These are phyloP conservation scores for Thumatha senex DNA, from an alignment of 2,888 invertebrate species.

Conservation along the genomic window DNA sequence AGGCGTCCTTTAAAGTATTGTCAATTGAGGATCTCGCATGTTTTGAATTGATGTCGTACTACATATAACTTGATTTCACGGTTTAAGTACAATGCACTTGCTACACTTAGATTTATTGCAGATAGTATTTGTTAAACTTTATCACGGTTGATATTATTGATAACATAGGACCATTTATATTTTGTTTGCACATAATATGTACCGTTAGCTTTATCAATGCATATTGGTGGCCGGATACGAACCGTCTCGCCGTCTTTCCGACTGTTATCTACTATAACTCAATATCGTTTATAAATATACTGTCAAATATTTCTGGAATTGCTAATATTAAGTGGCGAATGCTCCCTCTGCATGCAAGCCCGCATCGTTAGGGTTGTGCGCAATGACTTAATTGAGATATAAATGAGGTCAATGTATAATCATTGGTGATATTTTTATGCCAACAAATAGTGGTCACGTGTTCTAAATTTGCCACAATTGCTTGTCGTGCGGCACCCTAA, in stretches of 20 bases:
- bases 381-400: slow-evolving; percentile 73
- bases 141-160: slow-evolving; percentile 24
- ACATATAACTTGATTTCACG: slow-evolving; percentile 27
- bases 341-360: slow-evolving; percentile 39
- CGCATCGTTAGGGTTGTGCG: slow-evolving; percentile 64
- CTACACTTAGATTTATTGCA: slow-evolving; percentile 7
- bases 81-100: slow-evolving; percentile 15
- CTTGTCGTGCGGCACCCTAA: slow-evolving; percentile 56
- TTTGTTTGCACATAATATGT: slow-evolving; percentile 54
- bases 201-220: slow-evolving; percentile 59
- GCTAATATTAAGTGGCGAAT: slow-evolving; percentile 34
- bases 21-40: slow-evolving; percentile 25
- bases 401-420: slow-evolving; percentile 70
- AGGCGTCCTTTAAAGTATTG: slow-evolving; percentile 38
- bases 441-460: slow-evolving; percentile 80
- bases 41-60: slow-evolving; percentile 34
- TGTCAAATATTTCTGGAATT: slow-evolving; percentile 16
- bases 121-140: slow-evolving; percentile 19
- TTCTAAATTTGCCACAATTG: slow-evolving; percentile 73
- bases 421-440: slow-evolving; percentile 66
- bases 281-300: slow-evolving; percentile 47
- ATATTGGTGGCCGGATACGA: slow-evolving; percentile 65
- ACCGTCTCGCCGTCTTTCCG: slow-evolving; percentile 63
- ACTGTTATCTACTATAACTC: slow-evolving; percentile 60
- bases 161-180: slow-evolving; percentile 37